Evolutionary conservation across 2,797 vertebrate species (phyloP).

Genomic region (Chiloscyllium punctatum): DNA sequence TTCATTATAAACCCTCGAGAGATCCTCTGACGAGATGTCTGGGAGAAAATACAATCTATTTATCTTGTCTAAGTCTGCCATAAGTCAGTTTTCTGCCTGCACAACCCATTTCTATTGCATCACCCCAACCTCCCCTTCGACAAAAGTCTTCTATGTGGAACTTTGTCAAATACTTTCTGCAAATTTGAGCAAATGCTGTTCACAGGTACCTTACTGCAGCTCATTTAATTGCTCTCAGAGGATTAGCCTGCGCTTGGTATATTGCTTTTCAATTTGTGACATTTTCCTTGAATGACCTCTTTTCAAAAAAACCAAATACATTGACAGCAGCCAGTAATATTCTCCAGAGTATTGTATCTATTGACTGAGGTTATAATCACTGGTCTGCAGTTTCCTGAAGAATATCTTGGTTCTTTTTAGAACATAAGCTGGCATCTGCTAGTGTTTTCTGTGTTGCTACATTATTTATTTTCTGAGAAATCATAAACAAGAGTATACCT

Average conservation of each 20-base stretch:
- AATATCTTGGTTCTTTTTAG: not conserved
- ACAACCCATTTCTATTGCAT: not conserved
- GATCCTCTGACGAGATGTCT: not conserved
- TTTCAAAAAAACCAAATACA: not conserved
- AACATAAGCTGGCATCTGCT: not conserved
- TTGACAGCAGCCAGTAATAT: not conserved
- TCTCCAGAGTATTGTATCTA: not conserved
- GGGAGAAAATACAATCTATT: not conserved
- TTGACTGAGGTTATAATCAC: not conserved
- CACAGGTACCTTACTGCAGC: not conserved
- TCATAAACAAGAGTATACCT: not conserved
- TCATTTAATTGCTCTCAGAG: not conserved
- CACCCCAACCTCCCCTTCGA: not conserved
- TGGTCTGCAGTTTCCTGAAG: not conserved
- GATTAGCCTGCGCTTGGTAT: not conserved
- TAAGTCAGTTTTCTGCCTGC: not conserved
- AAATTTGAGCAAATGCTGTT: not conserved
- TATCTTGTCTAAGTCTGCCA: not conserved
- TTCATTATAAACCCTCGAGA: not conserved
- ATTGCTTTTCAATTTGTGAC: not conserved
- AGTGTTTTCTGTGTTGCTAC: not conserved
- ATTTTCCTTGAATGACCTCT: not conserved
- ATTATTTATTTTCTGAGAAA: not conserved
- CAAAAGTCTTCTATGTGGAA: not conserved
- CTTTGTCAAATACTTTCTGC: not conserved